These are phyloP conservation scores for Drosophila ohnishii DNA, from an alignment of 1,140 invertebrate genomes.

Conservation along the genomic window DNA sequence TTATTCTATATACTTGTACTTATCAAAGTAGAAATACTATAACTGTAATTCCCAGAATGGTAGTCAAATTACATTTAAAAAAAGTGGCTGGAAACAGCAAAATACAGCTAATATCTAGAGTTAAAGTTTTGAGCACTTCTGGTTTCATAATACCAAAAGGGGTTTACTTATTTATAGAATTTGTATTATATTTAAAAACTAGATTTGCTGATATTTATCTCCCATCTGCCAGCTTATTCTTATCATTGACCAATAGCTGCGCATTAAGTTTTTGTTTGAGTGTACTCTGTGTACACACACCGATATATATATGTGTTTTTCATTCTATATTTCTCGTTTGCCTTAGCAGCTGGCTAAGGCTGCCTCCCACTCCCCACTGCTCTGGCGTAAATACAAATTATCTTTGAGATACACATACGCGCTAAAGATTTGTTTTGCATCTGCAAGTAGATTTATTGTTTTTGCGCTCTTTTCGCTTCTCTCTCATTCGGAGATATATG, in stretches of 20 bases:
- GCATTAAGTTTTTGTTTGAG: not conserved
- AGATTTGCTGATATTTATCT: not conserved
- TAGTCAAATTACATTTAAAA: too few species aligned
- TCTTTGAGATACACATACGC: slow-evolving; percentile 60
- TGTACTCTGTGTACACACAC: slow-evolving; percentile 24
- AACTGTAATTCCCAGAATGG: too few species aligned
- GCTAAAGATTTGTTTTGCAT: slow-evolving; percentile 55
- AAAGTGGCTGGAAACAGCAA: too few species aligned
- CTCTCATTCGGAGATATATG: slow-evolving; percentile 10
- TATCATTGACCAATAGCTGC: not conserved
- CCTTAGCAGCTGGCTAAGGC: slow-evolving; percentile 38
- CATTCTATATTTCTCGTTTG: slow-evolving; percentile 67
- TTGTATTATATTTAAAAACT: not conserved
- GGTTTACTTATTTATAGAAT: not conserved
- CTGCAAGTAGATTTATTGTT: slow-evolving; percentile 62
- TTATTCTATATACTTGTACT: not conserved
- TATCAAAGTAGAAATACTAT: not conserved
- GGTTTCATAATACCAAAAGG: not conserved
- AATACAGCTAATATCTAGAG: too few species aligned
- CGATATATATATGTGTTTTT: slow-evolving; percentile 28
- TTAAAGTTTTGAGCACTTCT: too few species aligned
- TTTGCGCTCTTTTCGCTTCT: slow-evolving; percentile 14
- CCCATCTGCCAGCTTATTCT: not conserved
- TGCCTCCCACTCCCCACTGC: slow-evolving; percentile 21
- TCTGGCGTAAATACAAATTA: slow-evolving; percentile 43